These are phyloP conservation scores for Octonoba sinensis DNA, from an alignment of 2,888 invertebrate species.

Conservation along the genomic window DNA sequence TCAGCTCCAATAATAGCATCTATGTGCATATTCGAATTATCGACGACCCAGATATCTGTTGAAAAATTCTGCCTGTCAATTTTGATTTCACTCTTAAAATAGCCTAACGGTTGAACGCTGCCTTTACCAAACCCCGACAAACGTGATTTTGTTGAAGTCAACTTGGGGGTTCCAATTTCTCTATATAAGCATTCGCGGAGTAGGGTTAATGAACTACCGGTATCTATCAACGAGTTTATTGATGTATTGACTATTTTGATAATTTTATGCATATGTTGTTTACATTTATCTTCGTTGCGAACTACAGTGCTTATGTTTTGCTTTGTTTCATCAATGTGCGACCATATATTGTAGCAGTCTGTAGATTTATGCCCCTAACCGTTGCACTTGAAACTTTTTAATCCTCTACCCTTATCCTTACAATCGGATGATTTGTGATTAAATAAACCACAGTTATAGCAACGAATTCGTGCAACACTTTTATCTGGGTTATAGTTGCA, in stretches of 20 bases:
- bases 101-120: background rate
- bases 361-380: too few species aligned
- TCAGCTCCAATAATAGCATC: background rate
- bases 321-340: too few species aligned
- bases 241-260: background rate
- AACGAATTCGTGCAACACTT: background rate
- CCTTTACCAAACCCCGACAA: background rate
- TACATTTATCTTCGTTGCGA: too few species aligned
- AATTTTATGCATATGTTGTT: background rate
- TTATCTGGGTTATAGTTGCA: background rate
- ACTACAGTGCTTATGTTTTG: too few species aligned
- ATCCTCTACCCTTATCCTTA: background rate
- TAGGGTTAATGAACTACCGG: background rate
- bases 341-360: too few species aligned
- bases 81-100: background rate
- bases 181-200: background rate
- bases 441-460: background rate
- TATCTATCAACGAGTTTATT: background rate
- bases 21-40: too few species aligned
- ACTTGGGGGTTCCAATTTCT: background rate
- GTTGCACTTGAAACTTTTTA: too few species aligned
- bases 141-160: background rate
- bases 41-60: too few species aligned
- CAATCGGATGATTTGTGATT: background rate
- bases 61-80: too few species aligned